These are phyloP conservation scores for Dipus sagitta DNA, from an alignment of 2,797 vertebrate species.

Conservation along the genomic window DNA sequence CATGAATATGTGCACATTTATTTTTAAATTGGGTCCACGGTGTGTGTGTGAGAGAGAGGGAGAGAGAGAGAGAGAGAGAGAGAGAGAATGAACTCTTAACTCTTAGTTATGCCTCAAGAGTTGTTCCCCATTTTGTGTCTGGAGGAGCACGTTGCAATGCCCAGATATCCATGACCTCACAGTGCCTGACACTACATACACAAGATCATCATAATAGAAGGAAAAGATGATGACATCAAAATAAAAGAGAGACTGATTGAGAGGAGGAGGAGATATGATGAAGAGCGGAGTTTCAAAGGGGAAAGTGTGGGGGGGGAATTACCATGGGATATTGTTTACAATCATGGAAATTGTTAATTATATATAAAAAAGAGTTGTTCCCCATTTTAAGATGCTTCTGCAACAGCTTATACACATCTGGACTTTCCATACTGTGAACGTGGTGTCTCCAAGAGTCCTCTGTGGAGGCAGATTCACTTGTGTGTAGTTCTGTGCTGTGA, in stretches of 20 bases:
- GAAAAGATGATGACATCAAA: no score
- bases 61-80: neutral
- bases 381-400: neutral
- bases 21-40: constrained; percentile 27
- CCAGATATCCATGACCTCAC: no score
- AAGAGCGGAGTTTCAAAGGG: no score
- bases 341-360: no score
- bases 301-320: no score
- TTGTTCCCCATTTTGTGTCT: neutral
- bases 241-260: no score
- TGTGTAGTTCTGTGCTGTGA: neutral
- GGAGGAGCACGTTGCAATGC: no score
- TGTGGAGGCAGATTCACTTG: neutral
- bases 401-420: neutral
- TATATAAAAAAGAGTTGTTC: neutral
- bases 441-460: neutral
- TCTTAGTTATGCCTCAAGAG: neutral
- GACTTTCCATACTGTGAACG: neutral
- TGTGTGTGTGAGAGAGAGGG: neutral
- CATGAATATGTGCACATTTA: neutral
- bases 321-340: no score
- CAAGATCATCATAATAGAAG: no score
- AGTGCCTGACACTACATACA: no score
- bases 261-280: no score
- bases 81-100: neutral